Evolutionary conservation across 2,888 invertebrate genomes (phyloP), one percentile per base, ranked within the genome.

Genomic region (Pantelozetes paolii): DNA sequence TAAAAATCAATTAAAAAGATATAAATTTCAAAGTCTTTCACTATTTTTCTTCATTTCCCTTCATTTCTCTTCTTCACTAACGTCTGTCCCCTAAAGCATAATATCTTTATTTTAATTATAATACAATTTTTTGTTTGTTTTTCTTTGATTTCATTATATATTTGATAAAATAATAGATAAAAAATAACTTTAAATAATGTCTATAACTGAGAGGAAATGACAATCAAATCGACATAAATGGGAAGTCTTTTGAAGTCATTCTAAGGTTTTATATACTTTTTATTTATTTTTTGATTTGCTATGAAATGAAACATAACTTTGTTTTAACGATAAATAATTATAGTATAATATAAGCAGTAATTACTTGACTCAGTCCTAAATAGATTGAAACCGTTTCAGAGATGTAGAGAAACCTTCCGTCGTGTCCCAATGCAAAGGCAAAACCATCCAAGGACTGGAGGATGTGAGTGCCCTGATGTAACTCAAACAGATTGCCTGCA

Each of bases 371-470:
- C 84, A 99, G 89, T 81, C 99, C 99, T 84, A 99, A 89, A 87
- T 98, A 98, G 84, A 98, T 96, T 83, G 98, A 99, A 81, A 99
- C 98, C 80, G 98, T 98, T 87, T 99, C 99, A 80, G 97, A 98
- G 86, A 99, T 96, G 87, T 99, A 99, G 83, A 99, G 88, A 86
- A 99, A 96, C 83, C 96, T 88, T 78, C 96, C 97, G 84, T 96
- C 96, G 78, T 93, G 91, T 72, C 94, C 94, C 79, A 99, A 88
- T 48, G 95, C 92, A 83, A 99, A 88, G 79, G 96, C 94, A 84
- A 99, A 99, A 71, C 98, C 98, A 84, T 99, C 99, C 83, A 98
- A 85, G 77, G 96, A 93, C 95, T 96, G 96, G 79, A 96, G 87
- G 83, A 97, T 95, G 84, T 96, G 96, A 78, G 95, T 96, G 83